These are phyloP conservation scores for Zophobas morio DNA, from an alignment of 1,140 invertebrate species.

Conservation along the genomic window DNA sequence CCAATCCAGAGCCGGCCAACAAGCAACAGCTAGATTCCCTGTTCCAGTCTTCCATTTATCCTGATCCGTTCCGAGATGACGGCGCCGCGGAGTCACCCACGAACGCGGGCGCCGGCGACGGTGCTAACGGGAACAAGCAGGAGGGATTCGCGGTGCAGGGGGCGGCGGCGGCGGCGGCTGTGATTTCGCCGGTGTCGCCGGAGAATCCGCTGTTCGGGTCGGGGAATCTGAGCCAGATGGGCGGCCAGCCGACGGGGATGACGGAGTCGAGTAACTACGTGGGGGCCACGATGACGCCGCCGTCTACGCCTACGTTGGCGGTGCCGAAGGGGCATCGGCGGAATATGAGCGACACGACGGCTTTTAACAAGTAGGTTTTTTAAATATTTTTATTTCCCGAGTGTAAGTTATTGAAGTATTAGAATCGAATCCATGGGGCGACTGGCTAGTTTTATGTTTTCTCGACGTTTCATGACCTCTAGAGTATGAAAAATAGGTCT, in stretches of 20 bases:
- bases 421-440: no score
- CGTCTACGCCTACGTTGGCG: constrained; percentile 70
- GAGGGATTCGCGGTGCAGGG: constrained; percentile 45
- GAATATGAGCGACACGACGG: constrained; percentile 90
- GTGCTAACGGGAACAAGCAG: constrained; percentile 52
- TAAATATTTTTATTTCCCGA: no score
- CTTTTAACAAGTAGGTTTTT: constrained; percentile 82
- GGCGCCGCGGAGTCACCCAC: constrained; percentile 53
- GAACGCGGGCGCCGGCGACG: constrained; percentile 40
- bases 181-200: constrained; percentile 57
- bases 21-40: constrained; percentile 64
- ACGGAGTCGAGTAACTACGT: constrained; percentile 65
- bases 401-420: no score
- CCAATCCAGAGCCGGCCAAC: constrained; percentile 45
- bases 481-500: no score
- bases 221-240: constrained; percentile 47
- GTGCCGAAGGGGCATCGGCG: constrained; percentile 76
- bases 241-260: constrained; percentile 51
- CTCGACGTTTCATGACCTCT: no score
- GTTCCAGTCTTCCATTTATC: constrained; percentile 71
- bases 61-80: constrained; percentile 75
- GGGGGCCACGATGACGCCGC: constrained; percentile 68
- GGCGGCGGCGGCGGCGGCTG: constrained; percentile 39
- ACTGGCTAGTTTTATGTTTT: no score
- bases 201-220: constrained; percentile 59